Evolutionary conservation across 2,888 invertebrate species (phyloP).

Genomic region (Drosophila subsilvestris): DNA sequence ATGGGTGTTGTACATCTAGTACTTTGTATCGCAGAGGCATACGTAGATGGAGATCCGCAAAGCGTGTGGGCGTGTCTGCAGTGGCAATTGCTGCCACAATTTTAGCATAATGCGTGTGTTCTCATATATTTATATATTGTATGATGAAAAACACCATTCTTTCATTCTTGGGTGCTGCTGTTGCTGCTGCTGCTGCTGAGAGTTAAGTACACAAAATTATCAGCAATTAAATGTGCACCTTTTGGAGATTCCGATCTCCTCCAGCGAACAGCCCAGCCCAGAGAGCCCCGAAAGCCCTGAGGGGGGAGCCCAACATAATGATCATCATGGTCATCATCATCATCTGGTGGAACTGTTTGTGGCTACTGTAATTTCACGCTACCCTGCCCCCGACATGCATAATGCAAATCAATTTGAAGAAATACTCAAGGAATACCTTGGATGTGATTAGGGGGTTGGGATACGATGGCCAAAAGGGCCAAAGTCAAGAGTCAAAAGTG

Average conservation of each 20-base stretch:
- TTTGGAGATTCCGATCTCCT: constrained; percentile 46
- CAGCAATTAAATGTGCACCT: constrained; percentile 76
- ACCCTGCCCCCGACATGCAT: constrained; percentile 70
- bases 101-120: constrained; percentile 50
- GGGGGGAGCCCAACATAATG: constrained; percentile 25
- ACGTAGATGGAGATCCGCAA: constrained; percentile 1
- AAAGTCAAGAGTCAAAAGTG: constrained; percentile 36
- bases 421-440: neutral
- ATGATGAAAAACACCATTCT: constrained; percentile 52
- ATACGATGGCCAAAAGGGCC: constrained; percentile 10
- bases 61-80: constrained; percentile 28
- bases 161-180: constrained; percentile 6
- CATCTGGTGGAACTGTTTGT: constrained; percentile 17
- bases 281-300: constrained; percentile 19
- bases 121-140: constrained; percentile 41
- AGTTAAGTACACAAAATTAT: constrained; percentile 78
- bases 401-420: constrained; percentile 60
- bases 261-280: constrained; percentile 31
- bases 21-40: constrained; percentile 13
- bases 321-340: constrained; percentile 22
- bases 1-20: constrained; percentile 60
- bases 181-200: constrained; percentile 39
- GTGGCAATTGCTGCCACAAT: constrained; percentile 38
- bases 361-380: constrained; percentile 73
- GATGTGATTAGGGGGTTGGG: neutral